Base-by-base conservation (phyloP, 2,113 vertebrate species). In the Silurus glanis region DNA sequence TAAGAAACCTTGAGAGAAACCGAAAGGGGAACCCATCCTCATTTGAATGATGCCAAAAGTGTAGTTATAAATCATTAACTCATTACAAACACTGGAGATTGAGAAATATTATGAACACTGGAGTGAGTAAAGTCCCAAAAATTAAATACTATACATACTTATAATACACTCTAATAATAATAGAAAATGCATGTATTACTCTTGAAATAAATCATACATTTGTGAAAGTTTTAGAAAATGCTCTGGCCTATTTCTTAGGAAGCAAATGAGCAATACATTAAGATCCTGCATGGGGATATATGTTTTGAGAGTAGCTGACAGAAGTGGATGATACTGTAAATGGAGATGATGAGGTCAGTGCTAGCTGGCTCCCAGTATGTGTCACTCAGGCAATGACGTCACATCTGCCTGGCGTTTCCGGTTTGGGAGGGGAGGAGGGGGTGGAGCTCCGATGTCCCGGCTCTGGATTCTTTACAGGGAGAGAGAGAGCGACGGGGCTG, bases 301-400 rank as follows among this genome's bases (percentile, higher is more conserved):
- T 74, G 71, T 2, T 21, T 19, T 56, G 6, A 28, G 13, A 4
- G 10, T 25, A n/a, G 23, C 3, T 56, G 75, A 56, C 51, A 56
- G 75, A 53, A 7, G 28, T 5, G 23, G n/a, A 14, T 16, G 75
- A 9, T 64, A 51, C 67, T 47, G 51, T 47, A 67, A 12, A 67
- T 28, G 53, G 78, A 49, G 83, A 14, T 80, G 89, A 90, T 90
- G 90, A 92, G 88, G 91, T 91, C 90, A 89, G 92, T 89, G 88
- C 91, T 91, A 88, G 89, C 75, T 89, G 16, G 86, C 85, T 92
- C 91, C 89, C 86, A 28, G 83, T 86, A 87, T 87, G 85, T 92
- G 94, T 91, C 93, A 93, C 91, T 94, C 93, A 91, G n/a, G 0
- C 0, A n/a, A 72, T 94, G 91, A 93, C 93, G 94, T 94, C 94